Evolutionary conservation across 2,797 vertebrate species (phyloP), one percentile per base, ranked within the genome.

Genomic region (Scarus forsteni): DNA sequence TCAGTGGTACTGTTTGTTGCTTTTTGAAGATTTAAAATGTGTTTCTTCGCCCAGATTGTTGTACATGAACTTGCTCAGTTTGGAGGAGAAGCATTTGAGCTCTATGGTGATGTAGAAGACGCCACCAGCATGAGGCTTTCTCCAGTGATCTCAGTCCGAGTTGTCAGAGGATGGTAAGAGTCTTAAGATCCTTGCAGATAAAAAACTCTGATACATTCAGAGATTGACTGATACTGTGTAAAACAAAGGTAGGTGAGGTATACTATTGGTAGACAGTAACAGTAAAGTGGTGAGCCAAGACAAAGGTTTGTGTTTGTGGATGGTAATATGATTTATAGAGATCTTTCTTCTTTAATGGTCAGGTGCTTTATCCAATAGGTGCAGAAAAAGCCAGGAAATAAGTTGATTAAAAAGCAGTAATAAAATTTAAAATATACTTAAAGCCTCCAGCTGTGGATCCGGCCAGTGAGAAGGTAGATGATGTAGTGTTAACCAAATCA

Each of bases 91-190:
- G 80, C 75, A 1, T 92, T 95, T 74, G 96, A 98, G 87, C 79
- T 98, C 60, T 94, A 92, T 64, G n/a, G 88, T 51, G 95, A 98
- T 43, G 45, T 94, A 38, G 89, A 92, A 48, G 96, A 99, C 46
- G 95, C 97, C 61, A 96, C 92, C 12, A 77, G 88, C 0, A 95
- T 97, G 92, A 90, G 88, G 69, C 91, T 99, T 3, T 96, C 97
- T 2, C 92, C 96, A 7, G 81, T 95, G 71, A 93, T 98, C 76
- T 94, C 96, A 10, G 71, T 98, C 57, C 96, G 92, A 91, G 96
- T 96, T 44, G 52, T 97, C 70, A 93, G 98, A 95, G 98, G 98
- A 94, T 99, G 98, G 98, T 99, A 91, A 89, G 95, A 8, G 1
- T 58, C 50, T 50, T 38, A 2, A 59, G 4, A 44, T 16, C 14